Conservation (phyloP, 1,140 invertebrate species). For the Venturia canescens region DNA sequence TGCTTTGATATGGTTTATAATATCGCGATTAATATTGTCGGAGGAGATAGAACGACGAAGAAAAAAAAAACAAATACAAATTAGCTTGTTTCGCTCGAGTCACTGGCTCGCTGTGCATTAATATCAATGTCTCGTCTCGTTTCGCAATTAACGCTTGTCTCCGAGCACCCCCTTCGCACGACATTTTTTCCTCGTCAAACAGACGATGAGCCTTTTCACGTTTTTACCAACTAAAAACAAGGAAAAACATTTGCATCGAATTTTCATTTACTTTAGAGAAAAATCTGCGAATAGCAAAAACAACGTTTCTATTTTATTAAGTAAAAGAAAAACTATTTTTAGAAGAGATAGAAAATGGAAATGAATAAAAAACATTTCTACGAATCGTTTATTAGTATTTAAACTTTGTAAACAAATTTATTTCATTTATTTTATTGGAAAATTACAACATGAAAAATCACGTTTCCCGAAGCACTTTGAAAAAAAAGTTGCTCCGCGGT, state of each 20-base stretch:
- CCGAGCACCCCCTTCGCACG: not conserved
- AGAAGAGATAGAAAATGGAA: too few species aligned
- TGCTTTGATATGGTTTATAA: not conserved
- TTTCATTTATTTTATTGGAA: too few species aligned
- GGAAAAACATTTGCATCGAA: not conserved
- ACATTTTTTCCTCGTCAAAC: not conserved
- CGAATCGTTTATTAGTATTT: too few species aligned
- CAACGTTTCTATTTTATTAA: too few species aligned
- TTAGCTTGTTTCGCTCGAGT: not conserved
- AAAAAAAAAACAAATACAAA: not conserved
- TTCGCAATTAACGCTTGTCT: constrained; percentile 13
- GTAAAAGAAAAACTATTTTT: too few species aligned
- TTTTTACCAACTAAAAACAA: not conserved
- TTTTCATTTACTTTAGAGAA: too few species aligned
- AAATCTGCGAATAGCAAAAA: too few species aligned
- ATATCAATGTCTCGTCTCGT: constrained; percentile 14
- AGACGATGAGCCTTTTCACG: not conserved
- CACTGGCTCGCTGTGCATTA: not conserved
- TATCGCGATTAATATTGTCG: constrained; percentile 10
- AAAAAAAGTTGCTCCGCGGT: too few species aligned
- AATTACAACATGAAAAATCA: too few species aligned
- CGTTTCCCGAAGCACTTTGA: too few species aligned
- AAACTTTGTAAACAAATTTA: too few species aligned
- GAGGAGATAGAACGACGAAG: not conserved
- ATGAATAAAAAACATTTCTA: too few species aligned